Evolutionary conservation across 2,888 invertebrate genomes (phyloP).

Genomic region (Netelia melanura): DNA sequence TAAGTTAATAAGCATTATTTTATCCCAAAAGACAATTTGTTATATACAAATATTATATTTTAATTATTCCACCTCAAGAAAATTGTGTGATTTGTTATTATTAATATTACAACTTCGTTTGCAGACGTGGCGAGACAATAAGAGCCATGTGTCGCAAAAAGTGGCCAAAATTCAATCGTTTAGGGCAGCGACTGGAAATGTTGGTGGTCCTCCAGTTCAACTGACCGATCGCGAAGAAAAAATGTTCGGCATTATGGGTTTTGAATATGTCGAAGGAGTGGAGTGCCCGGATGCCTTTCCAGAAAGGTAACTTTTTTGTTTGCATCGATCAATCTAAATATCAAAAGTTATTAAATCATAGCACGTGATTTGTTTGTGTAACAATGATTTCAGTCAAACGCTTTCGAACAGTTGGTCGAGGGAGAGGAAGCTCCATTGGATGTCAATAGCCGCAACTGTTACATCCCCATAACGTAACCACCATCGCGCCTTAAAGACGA

Average conservation of each 20-base stretch:
- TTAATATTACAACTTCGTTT: too few relatives aligned
- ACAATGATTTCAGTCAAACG: constrained; percentile 11
- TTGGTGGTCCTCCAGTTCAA: constrained; percentile 11
- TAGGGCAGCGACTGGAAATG: too few relatives aligned
- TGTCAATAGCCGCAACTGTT: background rate
- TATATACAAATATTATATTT: background rate
- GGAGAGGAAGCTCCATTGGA: background rate
- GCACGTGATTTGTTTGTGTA: background rate
- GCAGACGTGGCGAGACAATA: too few relatives aligned
- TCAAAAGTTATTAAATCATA: background rate
- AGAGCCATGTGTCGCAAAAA: too few relatives aligned
- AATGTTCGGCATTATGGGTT: constrained; percentile 41
- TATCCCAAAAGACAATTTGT: too few relatives aligned
- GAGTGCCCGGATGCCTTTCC: background rate
- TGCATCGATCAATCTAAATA: background rate
- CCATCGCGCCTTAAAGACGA: too few relatives aligned
- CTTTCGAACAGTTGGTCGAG: constrained; percentile 14
- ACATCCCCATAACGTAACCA: background rate
- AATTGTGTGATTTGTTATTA: too few relatives aligned
- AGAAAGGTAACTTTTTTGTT: constrained; percentile 16
- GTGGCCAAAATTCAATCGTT: too few relatives aligned
- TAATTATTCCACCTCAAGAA: too few relatives aligned
- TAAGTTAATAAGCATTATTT: too few relatives aligned
- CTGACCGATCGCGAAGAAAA: constrained; percentile 19
- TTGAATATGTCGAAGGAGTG: background rate